phyloP scores from a whole-genome alignment of 2,888 invertebrate genomes.

The Chymomyza procnemis region DNA sequence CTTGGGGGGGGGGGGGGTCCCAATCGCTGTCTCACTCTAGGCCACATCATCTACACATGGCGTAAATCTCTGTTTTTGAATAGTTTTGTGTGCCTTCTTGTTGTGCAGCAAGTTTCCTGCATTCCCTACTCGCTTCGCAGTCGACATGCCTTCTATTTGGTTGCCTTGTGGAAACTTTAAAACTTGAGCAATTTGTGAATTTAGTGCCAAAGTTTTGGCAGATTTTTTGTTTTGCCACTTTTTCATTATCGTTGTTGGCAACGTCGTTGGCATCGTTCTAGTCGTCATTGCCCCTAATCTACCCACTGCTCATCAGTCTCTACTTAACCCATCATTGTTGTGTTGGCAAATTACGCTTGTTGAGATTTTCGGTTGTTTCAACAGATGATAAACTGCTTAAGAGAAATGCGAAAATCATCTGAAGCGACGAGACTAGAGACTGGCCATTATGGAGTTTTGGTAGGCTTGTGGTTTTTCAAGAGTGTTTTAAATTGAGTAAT shows the following conservation, averaged over 20 bases:
- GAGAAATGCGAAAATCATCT: slow-evolving; percentile 29
- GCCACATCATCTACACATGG: slow-evolving; percentile 7
- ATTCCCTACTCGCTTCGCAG: neutral
- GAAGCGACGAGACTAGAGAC: neutral
- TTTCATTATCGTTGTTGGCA: slow-evolving; percentile 57
- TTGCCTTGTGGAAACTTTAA: slow-evolving; percentile 60
- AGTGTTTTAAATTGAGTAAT: neutral
- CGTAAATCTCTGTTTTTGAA: slow-evolving; percentile 67
- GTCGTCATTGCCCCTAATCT: slow-evolving; percentile 11
- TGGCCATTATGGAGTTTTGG: neutral
- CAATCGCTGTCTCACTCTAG: neutral
- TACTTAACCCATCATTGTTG: neutral
- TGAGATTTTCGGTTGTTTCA: slow-evolving; percentile 31
- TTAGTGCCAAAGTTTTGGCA: slow-evolving; percentile 66
- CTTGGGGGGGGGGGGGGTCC: too few species aligned
- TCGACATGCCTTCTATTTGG: slow-evolving; percentile 9
- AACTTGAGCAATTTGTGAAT: slow-evolving; percentile 71
- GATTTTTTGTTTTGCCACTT: slow-evolving; percentile 55
- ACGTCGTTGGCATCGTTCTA: slow-evolving; percentile 14
- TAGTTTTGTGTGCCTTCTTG: slow-evolving; percentile 42
- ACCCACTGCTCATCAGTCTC: slow-evolving; percentile 7
- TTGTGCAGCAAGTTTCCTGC: slow-evolving; percentile 3
- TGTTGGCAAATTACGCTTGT: slow-evolving; percentile 44
- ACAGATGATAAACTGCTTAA: slow-evolving; percentile 52
- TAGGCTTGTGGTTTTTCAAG: neutral